phyloP scores from a whole-genome alignment of 2,113 vertebrate genomes.

The Macrotis lagotis region DNA sequence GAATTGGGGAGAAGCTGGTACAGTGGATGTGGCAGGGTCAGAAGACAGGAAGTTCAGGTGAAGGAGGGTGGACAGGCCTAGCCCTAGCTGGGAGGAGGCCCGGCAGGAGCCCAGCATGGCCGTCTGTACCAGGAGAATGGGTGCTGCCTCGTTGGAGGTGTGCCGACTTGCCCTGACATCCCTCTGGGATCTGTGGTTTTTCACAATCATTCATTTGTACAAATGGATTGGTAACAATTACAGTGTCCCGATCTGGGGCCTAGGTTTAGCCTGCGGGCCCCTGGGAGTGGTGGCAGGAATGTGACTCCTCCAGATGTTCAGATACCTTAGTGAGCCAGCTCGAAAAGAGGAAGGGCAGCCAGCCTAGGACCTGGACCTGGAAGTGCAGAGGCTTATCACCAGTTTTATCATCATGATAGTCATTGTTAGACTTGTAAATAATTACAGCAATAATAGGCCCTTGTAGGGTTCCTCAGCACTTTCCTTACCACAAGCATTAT shows the following conservation, averaged over 20 bases:
- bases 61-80: too few species aligned
- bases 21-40: neutral
- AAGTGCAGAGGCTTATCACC: too few species aligned
- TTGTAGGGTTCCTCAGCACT: neutral
- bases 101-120: neutral
- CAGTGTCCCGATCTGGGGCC: neutral
- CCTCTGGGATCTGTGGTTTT: neutral
- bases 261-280: neutral
- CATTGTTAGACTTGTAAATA: neutral
- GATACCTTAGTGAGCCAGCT: too few species aligned
- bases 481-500: neutral
- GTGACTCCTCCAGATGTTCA: neutral
- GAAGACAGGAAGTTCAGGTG: too few species aligned
- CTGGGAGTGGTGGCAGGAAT: neutral
- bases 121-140: neutral
- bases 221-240: neutral
- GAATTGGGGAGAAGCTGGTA: neutral
- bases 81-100: too few species aligned
- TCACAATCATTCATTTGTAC: neutral
- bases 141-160: neutral
- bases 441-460: neutral
- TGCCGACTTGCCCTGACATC: neutral
- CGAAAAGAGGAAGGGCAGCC: neutral
- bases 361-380: too few species aligned
- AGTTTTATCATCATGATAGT: neutral